phyloP scores from a whole-genome alignment of 2,113 vertebrate genomes.

The Laticauda laticaudata region DNA sequence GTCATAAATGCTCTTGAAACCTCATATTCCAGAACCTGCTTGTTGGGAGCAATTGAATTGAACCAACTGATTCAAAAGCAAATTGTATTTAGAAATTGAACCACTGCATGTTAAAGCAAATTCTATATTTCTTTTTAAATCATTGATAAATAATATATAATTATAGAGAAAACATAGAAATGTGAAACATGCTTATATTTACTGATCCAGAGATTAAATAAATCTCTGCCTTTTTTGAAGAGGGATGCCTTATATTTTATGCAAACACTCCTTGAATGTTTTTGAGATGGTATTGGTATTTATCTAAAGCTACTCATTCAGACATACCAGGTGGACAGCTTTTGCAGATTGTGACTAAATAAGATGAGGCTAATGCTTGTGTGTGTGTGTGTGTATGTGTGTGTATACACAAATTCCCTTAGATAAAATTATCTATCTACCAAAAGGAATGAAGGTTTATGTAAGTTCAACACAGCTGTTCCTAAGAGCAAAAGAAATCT shows the following conservation, averaged over 20 bases:
- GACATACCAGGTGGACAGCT: conserved; percentile 24
- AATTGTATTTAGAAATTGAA: background rate
- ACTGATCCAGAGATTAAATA: conserved; percentile 43
- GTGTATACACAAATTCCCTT: conserved; percentile 28
- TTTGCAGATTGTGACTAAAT: conserved; percentile 52
- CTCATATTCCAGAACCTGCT: background rate
- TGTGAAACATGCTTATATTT: conserved; percentile 2
- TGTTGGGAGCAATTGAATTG: background rate
- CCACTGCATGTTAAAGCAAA: background rate
- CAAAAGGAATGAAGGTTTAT: conserved; percentile 37
- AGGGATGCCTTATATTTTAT: conserved; percentile 34
- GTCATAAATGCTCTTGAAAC: background rate
- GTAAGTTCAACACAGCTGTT: conserved; percentile 63
- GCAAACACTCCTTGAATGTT: conserved; percentile 30
- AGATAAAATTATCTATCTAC: background rate
- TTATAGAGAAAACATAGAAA: background rate
- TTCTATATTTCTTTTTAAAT: conserved; percentile 9
- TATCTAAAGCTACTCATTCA: conserved; percentile 24
- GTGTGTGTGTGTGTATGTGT: background rate
- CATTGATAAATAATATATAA: conserved; percentile 16
- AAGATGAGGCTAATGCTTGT: conserved; percentile 39
- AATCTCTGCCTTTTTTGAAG: conserved; percentile 13
- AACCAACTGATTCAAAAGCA: background rate
- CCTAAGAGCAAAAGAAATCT: conserved; percentile 53
- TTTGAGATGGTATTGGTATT: conserved; percentile 19